Evolutionary conservation across 2,888 invertebrate genomes (phyloP).

Genomic region (Druceiella hillmani): DNA sequence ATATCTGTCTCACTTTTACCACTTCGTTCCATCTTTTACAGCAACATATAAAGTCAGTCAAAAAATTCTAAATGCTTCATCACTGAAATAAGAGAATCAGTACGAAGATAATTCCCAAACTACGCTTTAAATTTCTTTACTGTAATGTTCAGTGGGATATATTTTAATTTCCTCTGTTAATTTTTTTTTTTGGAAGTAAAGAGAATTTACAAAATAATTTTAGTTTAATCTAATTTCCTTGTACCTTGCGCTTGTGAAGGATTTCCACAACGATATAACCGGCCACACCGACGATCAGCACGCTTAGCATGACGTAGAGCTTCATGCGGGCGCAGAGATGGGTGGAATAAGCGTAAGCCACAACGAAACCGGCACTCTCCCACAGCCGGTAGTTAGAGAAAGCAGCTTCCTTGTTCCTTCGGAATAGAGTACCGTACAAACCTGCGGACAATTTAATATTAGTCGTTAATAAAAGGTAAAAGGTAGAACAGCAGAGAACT

Average conservation of each 20-base stretch:
- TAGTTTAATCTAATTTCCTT: constrained; percentile 9
- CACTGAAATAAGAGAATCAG: no score
- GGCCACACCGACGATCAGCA: constrained; percentile 65
- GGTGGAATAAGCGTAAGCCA: constrained; percentile 85
- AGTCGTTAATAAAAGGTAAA: no score
- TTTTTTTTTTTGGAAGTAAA: constrained; percentile 3
- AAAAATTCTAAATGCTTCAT: no score
- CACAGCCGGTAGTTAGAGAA: constrained; percentile 88
- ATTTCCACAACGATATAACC: constrained; percentile 80
- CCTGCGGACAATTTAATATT: constrained; percentile 49
- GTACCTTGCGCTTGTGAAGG: constrained; percentile 75
- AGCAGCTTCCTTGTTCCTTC: constrained; percentile 86
- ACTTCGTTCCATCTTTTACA: no score
- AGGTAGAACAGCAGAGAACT: no score
- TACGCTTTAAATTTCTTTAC: no score
- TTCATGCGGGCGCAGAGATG: constrained; percentile 82
- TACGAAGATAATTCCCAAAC: no score
- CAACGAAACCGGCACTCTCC: constrained; percentile 87
- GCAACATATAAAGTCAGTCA: no score
- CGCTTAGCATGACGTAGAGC: constrained; percentile 76
- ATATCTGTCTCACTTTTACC: no score
- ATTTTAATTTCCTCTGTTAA: no score
- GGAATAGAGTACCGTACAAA: constrained; percentile 79
- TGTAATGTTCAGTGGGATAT: no score
- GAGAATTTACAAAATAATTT: background rate